A percentile compares a stretch with the other conserved stretches of the same genome.
These are phyloP conservation scores for Lasiommata megera DNA, from an alignment of 2,888 invertebrate genomes.

Conservation along the genomic window DNA sequence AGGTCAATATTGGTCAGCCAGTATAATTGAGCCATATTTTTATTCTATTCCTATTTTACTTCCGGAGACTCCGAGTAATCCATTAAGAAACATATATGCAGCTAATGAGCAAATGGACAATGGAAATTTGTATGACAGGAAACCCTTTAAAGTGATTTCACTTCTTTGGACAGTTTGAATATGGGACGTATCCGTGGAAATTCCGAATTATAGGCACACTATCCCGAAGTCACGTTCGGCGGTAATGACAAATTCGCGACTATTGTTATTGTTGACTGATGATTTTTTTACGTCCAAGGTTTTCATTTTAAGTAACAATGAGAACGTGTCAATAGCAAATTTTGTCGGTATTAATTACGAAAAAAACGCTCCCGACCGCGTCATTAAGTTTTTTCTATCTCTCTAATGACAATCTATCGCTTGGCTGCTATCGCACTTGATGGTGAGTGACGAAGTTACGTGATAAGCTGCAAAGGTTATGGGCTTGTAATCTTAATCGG, in stretches of 20 bases:
- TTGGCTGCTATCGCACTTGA: background rate
- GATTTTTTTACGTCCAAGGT: constrained; percentile 68
- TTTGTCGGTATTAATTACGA: constrained; percentile 65
- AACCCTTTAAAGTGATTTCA: no score
- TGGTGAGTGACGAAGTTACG: no score
- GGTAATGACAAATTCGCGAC: constrained; percentile 72
- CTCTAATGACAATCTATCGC: background rate
- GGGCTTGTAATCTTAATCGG: no score
- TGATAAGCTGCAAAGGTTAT: no score
- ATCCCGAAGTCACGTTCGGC: constrained; percentile 58
- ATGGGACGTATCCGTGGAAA: background rate
- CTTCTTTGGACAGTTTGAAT: no score
- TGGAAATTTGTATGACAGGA: no score
- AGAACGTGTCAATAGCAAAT: constrained; percentile 69
- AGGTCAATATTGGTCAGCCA: no score
- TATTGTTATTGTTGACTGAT: constrained; percentile 64
- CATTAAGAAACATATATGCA: no score
- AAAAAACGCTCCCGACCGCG: constrained; percentile 42
- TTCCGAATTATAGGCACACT: background rate
- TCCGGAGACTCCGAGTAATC: no score
- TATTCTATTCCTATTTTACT: no score
- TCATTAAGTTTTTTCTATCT: constrained; percentile 7
- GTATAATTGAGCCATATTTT: no score
- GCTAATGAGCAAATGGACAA: no score
- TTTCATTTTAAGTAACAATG: constrained; percentile 63